A percentile compares a stretch with the other conserved stretches of the same genome.
These are phyloP conservation scores for Cryptocephalus moraei DNA, from an alignment of 2,888 invertebrate species.

Conservation along the genomic window DNA sequence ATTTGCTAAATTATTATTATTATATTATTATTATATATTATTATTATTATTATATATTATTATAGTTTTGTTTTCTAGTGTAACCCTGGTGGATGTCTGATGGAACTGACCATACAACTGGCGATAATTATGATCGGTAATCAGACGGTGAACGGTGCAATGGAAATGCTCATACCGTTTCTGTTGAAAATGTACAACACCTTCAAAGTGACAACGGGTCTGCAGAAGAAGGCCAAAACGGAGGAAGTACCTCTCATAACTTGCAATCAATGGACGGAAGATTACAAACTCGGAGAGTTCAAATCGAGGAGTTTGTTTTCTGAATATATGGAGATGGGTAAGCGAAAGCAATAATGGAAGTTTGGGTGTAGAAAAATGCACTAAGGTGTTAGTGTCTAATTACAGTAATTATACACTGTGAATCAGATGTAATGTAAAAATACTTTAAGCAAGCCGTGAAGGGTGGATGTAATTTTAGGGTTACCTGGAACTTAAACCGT, in stretches of 20 bases:
- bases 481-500: too few relatives aligned
- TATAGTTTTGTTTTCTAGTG: slow-evolving; percentile 42
- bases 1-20: too few relatives aligned
- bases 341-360: slow-evolving; percentile 23
- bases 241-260: slow-evolving; percentile 38
- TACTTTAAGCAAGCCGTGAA: too few relatives aligned
- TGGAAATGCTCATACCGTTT: slow-evolving; percentile 67
- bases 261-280: slow-evolving; percentile 63
- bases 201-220: slow-evolving; percentile 39
- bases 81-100: slow-evolving; percentile 74
- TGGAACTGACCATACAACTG: slow-evolving; percentile 77
- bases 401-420: too few relatives aligned
- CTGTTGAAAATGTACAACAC: slow-evolving; percentile 46
- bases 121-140: slow-evolving; percentile 82
- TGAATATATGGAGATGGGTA: slow-evolving; percentile 82
- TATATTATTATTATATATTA: background rate
- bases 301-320: slow-evolving; percentile 60
- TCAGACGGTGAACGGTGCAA: slow-evolving; percentile 64
- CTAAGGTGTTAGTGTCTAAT: too few relatives aligned
- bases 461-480: too few relatives aligned
- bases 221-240: slow-evolving; percentile 30
- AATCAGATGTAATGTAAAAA: too few relatives aligned
- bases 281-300: slow-evolving; percentile 55
- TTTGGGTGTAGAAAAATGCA: too few relatives aligned
- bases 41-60: too few relatives aligned